phyloP scores from a whole-genome alignment of 1,140 invertebrate species.

The Bursaphelenchus mucronatus region DNA sequence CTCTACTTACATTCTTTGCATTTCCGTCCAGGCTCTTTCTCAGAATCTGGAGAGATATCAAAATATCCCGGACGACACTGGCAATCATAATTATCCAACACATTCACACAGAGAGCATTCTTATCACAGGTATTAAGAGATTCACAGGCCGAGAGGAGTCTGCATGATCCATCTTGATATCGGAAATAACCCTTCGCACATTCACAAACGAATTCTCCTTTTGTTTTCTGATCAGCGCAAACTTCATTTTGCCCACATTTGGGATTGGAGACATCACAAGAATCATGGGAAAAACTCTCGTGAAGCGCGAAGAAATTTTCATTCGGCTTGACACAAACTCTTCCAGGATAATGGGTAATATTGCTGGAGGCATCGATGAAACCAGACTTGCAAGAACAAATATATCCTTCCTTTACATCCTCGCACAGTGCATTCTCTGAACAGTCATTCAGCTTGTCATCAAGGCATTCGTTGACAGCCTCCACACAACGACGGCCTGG shows the following conservation, averaged over 20 bases:
- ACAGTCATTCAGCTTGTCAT: slow-evolving; percentile 82
- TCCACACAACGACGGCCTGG: slow-evolving; percentile 57
- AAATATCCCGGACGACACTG: slow-evolving; percentile 56
- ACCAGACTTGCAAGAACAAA: slow-evolving; percentile 33
- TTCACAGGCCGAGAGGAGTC: slow-evolving; percentile 51
- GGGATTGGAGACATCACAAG: slow-evolving; percentile 37
- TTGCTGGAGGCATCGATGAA: slow-evolving; percentile 58
- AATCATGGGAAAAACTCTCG: slow-evolving; percentile 30
- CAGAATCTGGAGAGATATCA: slow-evolving; percentile 55
- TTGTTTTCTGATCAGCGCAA: slow-evolving; percentile 36
- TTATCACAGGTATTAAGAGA: slow-evolving; percentile 49
- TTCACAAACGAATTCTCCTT: slow-evolving; percentile 49
- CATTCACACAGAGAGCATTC: slow-evolving; percentile 56
- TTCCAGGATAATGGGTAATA: slow-evolving; percentile 55
- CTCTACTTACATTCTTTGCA: slow-evolving; percentile 57
- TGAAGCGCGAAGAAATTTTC: slow-evolving; percentile 17
- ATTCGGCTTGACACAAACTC: slow-evolving; percentile 58
- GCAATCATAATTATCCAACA: slow-evolving; percentile 57
- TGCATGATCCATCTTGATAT: slow-evolving; percentile 54
- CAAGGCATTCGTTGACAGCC: slow-evolving; percentile 83
- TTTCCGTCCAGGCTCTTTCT: slow-evolving; percentile 47
- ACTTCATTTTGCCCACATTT: slow-evolving; percentile 49
- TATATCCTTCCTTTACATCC: slow-evolving; percentile 67
- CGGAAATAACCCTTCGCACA: slow-evolving; percentile 47
- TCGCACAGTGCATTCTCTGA: slow-evolving; percentile 74